These are phyloP conservation scores for Chelonia mydas DNA, from an alignment of 2,797 vertebrate genomes.

Conservation along the genomic window DNA sequence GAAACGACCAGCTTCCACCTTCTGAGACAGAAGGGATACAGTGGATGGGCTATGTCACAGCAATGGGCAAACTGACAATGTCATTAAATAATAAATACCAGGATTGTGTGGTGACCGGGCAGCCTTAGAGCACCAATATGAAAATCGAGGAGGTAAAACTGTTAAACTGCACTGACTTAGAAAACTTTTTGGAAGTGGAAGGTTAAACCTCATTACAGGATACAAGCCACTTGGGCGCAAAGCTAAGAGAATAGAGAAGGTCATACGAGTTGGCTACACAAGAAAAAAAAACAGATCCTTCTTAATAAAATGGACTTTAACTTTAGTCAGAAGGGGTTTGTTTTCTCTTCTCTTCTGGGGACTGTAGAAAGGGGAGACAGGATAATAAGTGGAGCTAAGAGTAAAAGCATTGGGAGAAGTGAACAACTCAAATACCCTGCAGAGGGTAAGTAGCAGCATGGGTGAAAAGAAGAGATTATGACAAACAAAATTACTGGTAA, in stretches of 20 bases:
- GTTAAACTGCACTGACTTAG: constrained; percentile 49
- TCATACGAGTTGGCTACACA: not conserved
- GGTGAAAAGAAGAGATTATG: not conserved
- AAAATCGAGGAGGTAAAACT: not conserved
- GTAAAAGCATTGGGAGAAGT: constrained; percentile 16
- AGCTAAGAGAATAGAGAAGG: constrained; percentile 25
- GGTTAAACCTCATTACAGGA: constrained; percentile 19
- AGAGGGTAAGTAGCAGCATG: not conserved
- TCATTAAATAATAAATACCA: not conserved
- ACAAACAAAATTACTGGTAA: not conserved
- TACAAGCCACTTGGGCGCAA: not conserved
- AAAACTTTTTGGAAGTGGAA: constrained; percentile 19
- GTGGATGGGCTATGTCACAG: not conserved
- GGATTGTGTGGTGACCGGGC: not conserved
- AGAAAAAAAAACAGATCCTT: not conserved
- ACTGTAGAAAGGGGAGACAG: constrained; percentile 27
- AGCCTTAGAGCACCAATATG: not conserved
- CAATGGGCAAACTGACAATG: not conserved
- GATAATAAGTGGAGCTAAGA: not conserved
- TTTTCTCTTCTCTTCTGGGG: not conserved
- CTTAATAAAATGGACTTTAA: not conserved
- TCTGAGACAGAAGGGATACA: not conserved
- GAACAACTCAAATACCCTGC: constrained; percentile 55
- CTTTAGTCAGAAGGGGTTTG: not conserved
- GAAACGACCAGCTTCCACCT: not conserved